Conservation (phyloP, 2,888 invertebrate genomes). For the Aphidoletes aphidimyza region DNA sequence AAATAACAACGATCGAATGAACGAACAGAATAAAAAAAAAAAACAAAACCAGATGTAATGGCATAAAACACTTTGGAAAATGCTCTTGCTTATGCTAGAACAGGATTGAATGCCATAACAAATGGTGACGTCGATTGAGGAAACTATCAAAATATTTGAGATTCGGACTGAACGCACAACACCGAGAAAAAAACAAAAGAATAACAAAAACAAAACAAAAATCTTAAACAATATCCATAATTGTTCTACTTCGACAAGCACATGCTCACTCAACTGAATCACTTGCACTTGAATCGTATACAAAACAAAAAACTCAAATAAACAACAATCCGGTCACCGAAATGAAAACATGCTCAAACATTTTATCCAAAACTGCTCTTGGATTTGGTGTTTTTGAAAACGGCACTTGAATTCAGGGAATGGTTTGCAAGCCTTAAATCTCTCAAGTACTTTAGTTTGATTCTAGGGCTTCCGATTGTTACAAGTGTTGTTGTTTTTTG, state of each 20-base stretch:
- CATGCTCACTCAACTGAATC: slow-evolving; percentile 51
- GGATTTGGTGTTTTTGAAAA: background rate
- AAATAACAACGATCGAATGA: background rate
- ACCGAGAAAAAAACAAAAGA: background rate
- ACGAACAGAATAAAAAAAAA: no score
- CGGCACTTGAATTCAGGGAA: background rate
- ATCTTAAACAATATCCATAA: slow-evolving; percentile 52
- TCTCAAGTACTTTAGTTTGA: background rate
- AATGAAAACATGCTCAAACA: slow-evolving; percentile 4
- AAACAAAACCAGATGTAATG: background rate
- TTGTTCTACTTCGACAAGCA: slow-evolving; percentile 52
- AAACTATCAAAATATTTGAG: slow-evolving; percentile 47
- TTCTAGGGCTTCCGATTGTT: slow-evolving; percentile 24
- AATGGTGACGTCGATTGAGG: slow-evolving; percentile 43
- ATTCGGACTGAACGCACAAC: background rate
- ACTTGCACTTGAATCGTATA: slow-evolving; percentile 48
- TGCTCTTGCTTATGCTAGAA: background rate
- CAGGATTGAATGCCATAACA: background rate
- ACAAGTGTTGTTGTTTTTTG: slow-evolving; percentile 53
- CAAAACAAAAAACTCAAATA: no score
- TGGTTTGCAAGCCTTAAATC: background rate
- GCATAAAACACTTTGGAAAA: slow-evolving; percentile 15
- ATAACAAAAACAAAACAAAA: background rate
- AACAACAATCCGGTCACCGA: slow-evolving; percentile 27
- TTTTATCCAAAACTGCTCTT: background rate